Evolutionary conservation across 2,113 vertebrate species (phyloP).

Genomic region (Caloenas nicobarica): DNA sequence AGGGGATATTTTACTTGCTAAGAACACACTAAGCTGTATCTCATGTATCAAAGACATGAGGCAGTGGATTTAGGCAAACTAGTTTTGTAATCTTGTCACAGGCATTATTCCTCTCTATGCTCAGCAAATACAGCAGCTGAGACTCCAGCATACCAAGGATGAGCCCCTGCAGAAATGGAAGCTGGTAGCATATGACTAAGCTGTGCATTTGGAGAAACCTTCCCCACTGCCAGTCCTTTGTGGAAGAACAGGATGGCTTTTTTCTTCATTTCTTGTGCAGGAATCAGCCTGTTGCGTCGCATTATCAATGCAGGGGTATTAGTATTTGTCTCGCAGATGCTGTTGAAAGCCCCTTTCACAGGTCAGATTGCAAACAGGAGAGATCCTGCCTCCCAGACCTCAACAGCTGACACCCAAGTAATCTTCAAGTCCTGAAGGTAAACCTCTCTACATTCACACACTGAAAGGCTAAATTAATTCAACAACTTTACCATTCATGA

Average conservation of each 20-base stretch:
- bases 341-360: not conserved
- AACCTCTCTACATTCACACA: not conserved
- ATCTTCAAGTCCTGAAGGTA: not conserved
- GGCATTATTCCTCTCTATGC: not conserved
- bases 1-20: not conserved
- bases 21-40: not conserved
- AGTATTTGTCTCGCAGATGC: not conserved
- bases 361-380: not conserved
- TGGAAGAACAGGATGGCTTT: not conserved
- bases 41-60: not conserved
- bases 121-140: not conserved
- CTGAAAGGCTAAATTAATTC: not conserved
- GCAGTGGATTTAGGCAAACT: not conserved
- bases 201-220: not conserved
- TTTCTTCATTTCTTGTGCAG: too few species aligned
- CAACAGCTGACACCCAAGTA: not conserved
- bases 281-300: not conserved
- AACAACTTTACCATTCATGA: not conserved
- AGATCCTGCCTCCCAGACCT: not conserved
- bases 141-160: not conserved
- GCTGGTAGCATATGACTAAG: rapidly evolving
- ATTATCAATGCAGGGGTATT: not conserved
- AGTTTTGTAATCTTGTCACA: not conserved
- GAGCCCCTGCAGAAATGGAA: not conserved
- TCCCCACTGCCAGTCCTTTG: rapidly evolving